Base-by-base conservation (phyloP, 2,888 invertebrate species). In the Sclerodermus sp. region DNA sequence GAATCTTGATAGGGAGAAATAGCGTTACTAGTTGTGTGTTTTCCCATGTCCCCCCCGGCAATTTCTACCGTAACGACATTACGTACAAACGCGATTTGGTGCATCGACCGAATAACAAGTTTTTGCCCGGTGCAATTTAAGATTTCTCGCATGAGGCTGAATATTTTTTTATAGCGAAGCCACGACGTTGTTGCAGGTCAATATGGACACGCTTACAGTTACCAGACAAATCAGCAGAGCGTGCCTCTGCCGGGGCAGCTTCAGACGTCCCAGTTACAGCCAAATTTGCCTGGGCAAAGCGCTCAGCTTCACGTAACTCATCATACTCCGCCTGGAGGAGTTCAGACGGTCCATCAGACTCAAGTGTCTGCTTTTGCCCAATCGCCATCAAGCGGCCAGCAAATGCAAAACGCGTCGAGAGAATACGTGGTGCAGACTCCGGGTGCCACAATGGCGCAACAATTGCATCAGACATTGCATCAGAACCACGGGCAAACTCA, bases 221-320 rank as follows among this genome's bases (percentile, higher is more conserved):
- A 76, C 55, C 70, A 71, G 54, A 54, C 58, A 42, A 62, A 62
- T 47, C 58, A 62, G 29, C 73, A 72, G 51, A 76, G 62, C 47
- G 66, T 73, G 13, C 65, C 72, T 17, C 60, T 76, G 40, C 74
- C 76, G n/a, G 76, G 76, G 31, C 76, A 76, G 55, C 62, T 74
- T 38, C 76, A 75, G 50, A 32, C 71, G 14, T 18, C 60, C 18
- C 69, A 68, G 45, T 56, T 70, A 36, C 76, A 74, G 47, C 74
- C 75, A 12, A 73, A 67, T 58, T 64, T 76, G 37, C 73, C 76
- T 3, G 74, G 74, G 14, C 76, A 75, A 60, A 71, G 73, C 57
- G 75, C 76, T 37, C 76, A 76, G 44, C 69, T 76, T 34, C 76
- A 76, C 53, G 76, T 76, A 45, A 72, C 73, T 42, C 76, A 76